Percentiles rank a stretch among this genome's conserved stretches.
Evolutionary conservation across 2,888 invertebrate species (phyloP).

Genomic region (Mesodorylaimus sp.): DNA sequence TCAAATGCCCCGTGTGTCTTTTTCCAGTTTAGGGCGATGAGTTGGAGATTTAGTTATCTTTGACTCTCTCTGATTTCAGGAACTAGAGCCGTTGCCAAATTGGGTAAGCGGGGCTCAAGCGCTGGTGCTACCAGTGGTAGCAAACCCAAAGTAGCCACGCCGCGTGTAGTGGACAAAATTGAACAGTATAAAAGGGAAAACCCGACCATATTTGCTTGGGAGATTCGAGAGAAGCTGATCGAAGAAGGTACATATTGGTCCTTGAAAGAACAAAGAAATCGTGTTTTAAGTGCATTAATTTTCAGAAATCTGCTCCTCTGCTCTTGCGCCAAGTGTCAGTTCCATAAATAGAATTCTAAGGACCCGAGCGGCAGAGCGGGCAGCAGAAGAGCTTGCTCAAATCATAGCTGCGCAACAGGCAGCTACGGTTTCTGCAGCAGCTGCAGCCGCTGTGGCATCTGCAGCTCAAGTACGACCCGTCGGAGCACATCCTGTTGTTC

Average conservation of each 20-base stretch:
- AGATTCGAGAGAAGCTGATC: slow-evolving; percentile 84
- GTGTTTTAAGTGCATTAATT: slow-evolving; percentile 7
- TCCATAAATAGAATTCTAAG: slow-evolving; percentile 87
- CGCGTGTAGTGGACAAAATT: slow-evolving; percentile 86
- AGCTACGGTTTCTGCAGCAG: no score
- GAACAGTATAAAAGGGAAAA: slow-evolving; percentile 95
- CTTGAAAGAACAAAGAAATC: background rate
- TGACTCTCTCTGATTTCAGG: background rate
- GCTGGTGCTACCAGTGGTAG: slow-evolving; percentile 47
- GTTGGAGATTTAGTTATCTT: no score
- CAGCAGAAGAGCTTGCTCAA: slow-evolving; percentile 76
- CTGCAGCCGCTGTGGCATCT: no score
- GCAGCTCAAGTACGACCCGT: no score
- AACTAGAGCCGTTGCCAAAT: background rate
- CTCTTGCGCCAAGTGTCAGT: slow-evolving; percentile 84
- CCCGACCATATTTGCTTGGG: slow-evolving; percentile 97
- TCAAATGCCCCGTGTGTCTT: background rate
- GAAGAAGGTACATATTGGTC: slow-evolving; percentile 57
- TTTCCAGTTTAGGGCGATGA: background rate
- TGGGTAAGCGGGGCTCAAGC: slow-evolving; percentile 15
- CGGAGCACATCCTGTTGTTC: no score
- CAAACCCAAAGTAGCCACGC: slow-evolving; percentile 92
- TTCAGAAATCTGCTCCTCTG: slow-evolving; percentile 78
- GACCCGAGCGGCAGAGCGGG: slow-evolving; percentile 83
- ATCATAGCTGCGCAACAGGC: no score